phyloP scores from a whole-genome alignment of 2,888 invertebrate genomes.

The Dermolepida albohirtum region DNA sequence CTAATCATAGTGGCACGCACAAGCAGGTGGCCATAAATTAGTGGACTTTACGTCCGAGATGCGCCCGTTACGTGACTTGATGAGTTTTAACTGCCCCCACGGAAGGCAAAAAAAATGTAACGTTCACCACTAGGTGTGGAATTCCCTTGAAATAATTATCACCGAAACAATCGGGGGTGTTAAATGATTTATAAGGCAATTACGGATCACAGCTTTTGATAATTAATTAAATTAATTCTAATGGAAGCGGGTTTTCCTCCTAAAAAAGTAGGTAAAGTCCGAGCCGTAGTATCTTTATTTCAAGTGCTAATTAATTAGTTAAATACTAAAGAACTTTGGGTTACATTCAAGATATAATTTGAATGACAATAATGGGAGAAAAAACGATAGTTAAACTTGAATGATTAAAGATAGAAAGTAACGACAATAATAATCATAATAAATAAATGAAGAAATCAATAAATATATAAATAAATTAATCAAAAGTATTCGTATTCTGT shows the following conservation, averaged over 20 bases:
- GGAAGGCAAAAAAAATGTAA: slow-evolving; percentile 45
- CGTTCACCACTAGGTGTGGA: slow-evolving; percentile 52
- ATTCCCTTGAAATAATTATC: slow-evolving; percentile 47
- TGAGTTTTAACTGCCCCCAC: slow-evolving; percentile 49
- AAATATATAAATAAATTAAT: too few species aligned
- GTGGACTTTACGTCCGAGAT: slow-evolving; percentile 57
- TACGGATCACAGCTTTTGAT: slow-evolving; percentile 38
- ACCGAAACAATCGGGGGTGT: slow-evolving; percentile 35
- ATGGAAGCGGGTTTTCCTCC: neutral
- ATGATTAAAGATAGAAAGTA: too few species aligned
- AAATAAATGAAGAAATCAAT: too few species aligned
- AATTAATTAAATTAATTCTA: slow-evolving; percentile 38
- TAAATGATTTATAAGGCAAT: slow-evolving; percentile 40
- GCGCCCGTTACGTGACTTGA: slow-evolving; percentile 52
- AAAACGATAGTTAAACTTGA: too few species aligned
- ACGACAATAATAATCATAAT: too few species aligned
- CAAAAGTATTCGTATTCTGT: too few species aligned
- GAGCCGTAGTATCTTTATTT: too few species aligned
- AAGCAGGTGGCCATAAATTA: slow-evolving; percentile 57
- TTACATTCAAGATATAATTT: too few species aligned
- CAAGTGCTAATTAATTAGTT: too few species aligned
- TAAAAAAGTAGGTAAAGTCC: too few species aligned
- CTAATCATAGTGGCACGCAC: slow-evolving; percentile 61
- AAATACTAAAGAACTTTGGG: too few species aligned
- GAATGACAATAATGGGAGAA: too few species aligned